A percentile compares a stretch with the other conserved stretches of the same genome.
Evolutionary conservation across 2,113 vertebrate genomes (phyloP).

Genomic region (Brachyhypopomus gauderio): DNA sequence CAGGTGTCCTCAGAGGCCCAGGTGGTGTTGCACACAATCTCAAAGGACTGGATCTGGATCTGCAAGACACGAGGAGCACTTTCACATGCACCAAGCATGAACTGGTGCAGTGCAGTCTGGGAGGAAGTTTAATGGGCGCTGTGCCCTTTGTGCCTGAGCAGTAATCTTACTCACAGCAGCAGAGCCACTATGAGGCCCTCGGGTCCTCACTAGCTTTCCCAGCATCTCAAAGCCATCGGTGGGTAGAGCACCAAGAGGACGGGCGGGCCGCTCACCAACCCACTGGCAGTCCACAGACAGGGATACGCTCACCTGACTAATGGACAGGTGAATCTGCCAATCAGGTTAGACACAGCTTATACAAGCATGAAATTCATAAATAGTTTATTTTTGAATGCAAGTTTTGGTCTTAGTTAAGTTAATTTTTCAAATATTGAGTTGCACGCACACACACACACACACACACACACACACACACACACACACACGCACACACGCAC

Average conservation of each 20-base stretch:
- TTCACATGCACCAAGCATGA: neutral
- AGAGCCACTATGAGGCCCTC: conserved; percentile 85
- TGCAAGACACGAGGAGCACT: conserved; percentile 48
- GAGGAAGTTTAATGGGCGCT: neutral
- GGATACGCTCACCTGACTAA: conserved; percentile 81
- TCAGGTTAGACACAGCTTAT: neutral
- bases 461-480: neutral
- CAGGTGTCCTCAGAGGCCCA: conserved; percentile 84
- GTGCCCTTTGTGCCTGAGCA: neutral
- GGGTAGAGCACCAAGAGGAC: conserved; percentile 75
- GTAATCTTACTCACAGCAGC: conserved; percentile 71
- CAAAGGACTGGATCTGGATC: conserved; percentile 92
- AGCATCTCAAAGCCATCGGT: conserved; percentile 84
- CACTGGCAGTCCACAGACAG: conserved; percentile 88
- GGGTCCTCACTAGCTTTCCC: conserved; percentile 83
- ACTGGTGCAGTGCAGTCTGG: neutral
- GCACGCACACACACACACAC: neutral
- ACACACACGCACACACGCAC: neutral
- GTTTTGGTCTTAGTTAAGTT: too few relatives aligned
- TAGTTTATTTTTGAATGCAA: too few relatives aligned
- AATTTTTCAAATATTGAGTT: neutral
- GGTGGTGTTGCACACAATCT: conserved; percentile 81
- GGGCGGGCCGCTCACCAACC: conserved; percentile 79
- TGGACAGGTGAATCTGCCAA: conserved; percentile 84
- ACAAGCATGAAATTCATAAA: neutral